Evolutionary conservation across 1,140 invertebrate species (phyloP).

Genomic region (Drosophila parvula): DNA sequence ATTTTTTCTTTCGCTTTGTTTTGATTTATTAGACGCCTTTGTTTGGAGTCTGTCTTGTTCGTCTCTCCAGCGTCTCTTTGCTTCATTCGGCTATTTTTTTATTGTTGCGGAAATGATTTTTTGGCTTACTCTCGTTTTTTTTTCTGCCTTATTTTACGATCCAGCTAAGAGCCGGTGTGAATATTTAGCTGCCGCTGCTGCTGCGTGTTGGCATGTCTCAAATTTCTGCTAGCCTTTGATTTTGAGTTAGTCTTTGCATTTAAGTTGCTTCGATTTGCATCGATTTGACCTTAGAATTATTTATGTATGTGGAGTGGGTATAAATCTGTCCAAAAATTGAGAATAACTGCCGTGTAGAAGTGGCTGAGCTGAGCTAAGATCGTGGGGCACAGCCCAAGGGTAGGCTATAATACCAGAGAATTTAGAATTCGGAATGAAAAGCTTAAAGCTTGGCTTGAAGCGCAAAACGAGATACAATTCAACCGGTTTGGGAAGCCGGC

Average conservation of each 20-base stretch:
- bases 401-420: conserved; percentile 2
- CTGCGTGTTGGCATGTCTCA: not conserved
- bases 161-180: conserved; percentile 6
- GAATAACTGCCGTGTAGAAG: conserved; percentile 26
- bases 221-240: not conserved
- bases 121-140: conserved; percentile 38
- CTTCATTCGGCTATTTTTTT: conserved; percentile 27
- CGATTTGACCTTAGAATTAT: conserved; percentile 42
- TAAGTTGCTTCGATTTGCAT: conserved; percentile 29
- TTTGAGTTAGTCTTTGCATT: conserved; percentile 5
- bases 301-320: conserved; percentile 20
- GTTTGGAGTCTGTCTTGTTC: conserved; percentile 9
- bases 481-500: not conserved
- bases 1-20: conserved; percentile 27
- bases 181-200: conserved; percentile 4
- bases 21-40: conserved; percentile 47
- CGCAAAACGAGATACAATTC: not conserved
- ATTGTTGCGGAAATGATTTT: conserved; percentile 67
- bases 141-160: conserved; percentile 5
- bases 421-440: not conserved
- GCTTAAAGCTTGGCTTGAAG: conserved; percentile 23
- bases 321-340: conserved; percentile 47
- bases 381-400: conserved; percentile 1
- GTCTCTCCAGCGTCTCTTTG: not conserved
- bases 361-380: not conserved